These are phyloP conservation scores for Oophaga sylvatica DNA, from an alignment of 2,797 vertebrate genomes.

Conservation along the genomic window DNA sequence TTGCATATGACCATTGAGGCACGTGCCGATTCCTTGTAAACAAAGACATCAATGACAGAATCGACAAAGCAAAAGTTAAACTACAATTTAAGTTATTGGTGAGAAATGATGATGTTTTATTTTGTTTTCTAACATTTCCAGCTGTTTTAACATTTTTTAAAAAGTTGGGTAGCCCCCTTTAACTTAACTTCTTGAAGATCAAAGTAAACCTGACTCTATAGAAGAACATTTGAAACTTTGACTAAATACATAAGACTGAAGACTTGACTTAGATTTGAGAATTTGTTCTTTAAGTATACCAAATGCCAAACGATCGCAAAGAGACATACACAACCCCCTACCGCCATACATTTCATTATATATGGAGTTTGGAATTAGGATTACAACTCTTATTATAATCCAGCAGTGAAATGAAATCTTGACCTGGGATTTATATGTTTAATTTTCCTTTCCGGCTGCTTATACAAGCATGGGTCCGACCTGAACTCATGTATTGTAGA, in stretches of 20 bases:
- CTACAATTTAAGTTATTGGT: too few relatives aligned
- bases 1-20: too few relatives aligned
- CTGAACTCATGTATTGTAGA: background rate
- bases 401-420: constrained; percentile 2
- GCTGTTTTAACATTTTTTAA: too few relatives aligned
- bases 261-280: background rate
- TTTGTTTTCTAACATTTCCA: too few relatives aligned
- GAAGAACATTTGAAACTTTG: background rate
- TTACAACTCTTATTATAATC: constrained; percentile 2
- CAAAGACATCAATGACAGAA: too few relatives aligned
- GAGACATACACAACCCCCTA: background rate
- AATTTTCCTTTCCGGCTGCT: background rate
- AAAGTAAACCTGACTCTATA: background rate
- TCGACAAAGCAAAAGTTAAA: too few relatives aligned
- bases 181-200: too few relatives aligned
- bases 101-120: too few relatives aligned
- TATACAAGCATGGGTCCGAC: background rate
- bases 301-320: background rate
- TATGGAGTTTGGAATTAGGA: background rate
- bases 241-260: background rate
- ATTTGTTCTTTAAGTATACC: background rate
- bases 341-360: background rate
- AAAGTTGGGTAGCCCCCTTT: too few relatives aligned
- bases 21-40: too few relatives aligned
- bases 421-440: constrained; percentile 11